Conservation (phyloP, 2,113 vertebrate species). For the Cyanoliseus patagonus region DNA sequence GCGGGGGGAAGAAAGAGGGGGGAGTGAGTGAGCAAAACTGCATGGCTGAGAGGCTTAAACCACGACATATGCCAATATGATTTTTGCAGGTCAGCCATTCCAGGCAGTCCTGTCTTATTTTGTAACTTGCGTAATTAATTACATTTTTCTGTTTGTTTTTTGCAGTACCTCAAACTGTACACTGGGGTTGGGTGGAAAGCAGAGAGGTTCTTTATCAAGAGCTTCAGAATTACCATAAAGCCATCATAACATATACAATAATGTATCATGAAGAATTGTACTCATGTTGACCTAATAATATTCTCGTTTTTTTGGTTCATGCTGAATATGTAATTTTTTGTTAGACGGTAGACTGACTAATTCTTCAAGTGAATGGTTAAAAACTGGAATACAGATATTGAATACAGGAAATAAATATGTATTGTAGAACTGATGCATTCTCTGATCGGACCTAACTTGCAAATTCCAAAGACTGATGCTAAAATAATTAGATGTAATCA, state of each 20-base stretch:
- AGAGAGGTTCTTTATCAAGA: not conserved
- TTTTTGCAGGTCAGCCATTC: not conserved
- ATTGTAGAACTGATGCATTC: not conserved
- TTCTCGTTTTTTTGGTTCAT: not conserved
- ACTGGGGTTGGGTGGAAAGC: no score
- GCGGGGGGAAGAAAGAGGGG: no score
- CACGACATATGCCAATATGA: not conserved
- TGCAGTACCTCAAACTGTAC: not conserved
- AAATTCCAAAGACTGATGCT: not conserved
- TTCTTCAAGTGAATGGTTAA: not conserved
- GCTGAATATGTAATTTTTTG: not conserved
- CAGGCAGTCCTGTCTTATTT: not conserved
- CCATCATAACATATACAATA: fast-evolving
- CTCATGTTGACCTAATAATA: not conserved
- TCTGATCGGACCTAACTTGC: not conserved
- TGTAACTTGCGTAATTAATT: not conserved
- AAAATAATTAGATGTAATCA: not conserved
- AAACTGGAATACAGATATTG: not conserved
- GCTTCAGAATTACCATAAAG: not conserved
- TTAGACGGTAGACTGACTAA: not conserved
- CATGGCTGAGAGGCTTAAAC: no score
- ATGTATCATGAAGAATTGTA: not conserved
- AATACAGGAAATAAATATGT: not conserved
- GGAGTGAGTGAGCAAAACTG: no score
- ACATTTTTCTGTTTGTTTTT: not conserved